phyloP scores from a whole-genome alignment of 2,888 invertebrate species.

The Artemia sp. region DNA sequence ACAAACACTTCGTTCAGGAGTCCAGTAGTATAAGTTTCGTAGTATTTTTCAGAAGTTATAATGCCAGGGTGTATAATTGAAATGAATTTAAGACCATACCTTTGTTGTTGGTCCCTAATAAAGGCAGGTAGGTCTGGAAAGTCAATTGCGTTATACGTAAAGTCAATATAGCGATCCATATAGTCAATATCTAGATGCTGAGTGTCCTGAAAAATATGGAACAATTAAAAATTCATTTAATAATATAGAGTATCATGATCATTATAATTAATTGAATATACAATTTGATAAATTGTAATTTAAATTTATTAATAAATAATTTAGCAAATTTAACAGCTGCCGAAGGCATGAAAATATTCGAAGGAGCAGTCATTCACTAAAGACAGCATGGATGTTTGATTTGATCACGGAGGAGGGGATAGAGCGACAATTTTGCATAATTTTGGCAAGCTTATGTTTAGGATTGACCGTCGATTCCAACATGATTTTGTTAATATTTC shows the following conservation, averaged over 20 bases:
- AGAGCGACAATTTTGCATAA: too few species aligned
- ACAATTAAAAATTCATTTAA: not conserved
- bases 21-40: slow-evolving; percentile 18
- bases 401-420: too few species aligned
- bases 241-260: not conserved
- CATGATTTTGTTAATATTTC: too few species aligned
- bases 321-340: too few species aligned
- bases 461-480: too few species aligned
- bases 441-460: too few species aligned
- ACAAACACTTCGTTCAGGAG: slow-evolving; percentile 1
- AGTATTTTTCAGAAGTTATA: slow-evolving; percentile 15
- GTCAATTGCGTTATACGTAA: slow-evolving; percentile 29
- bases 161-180: slow-evolving; percentile 32
- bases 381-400: too few species aligned
- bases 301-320: too few species aligned
- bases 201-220: slow-evolving; percentile 36
- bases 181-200: slow-evolving; percentile 33
- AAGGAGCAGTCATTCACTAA: too few species aligned
- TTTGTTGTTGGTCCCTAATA: slow-evolving; percentile 25
- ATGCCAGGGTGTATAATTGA: slow-evolving; percentile 22
- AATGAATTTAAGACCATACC: slow-evolving; percentile 28
- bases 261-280: not conserved
- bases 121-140: slow-evolving; percentile 27
- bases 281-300: too few species aligned
- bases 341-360: too few species aligned